phyloP scores from a whole-genome alignment of 1,140 invertebrate species.

The Atta colombica region DNA sequence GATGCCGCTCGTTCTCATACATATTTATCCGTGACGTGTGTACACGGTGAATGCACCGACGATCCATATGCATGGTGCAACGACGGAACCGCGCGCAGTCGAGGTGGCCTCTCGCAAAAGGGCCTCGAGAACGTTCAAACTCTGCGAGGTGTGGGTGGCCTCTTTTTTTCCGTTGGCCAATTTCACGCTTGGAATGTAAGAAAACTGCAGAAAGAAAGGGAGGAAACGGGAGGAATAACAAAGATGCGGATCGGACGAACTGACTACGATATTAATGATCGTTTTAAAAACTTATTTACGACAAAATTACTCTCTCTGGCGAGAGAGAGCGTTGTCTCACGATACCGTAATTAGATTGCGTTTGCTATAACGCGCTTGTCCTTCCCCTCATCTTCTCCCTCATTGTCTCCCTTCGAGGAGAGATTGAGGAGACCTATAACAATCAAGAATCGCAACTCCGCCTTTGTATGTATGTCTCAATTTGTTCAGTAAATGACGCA shows the following conservation, averaged over 20 bases:
- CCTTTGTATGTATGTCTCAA: constrained; percentile 48
- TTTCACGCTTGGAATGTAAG: constrained; percentile 50
- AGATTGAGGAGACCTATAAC: constrained; percentile 20
- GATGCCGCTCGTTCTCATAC: constrained; percentile 76
- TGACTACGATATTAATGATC: constrained; percentile 41
- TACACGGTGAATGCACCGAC: constrained; percentile 74
- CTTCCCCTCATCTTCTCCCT: background rate
- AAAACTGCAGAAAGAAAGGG: constrained; percentile 1
- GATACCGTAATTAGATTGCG: constrained; percentile 42
- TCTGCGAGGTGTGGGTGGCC: constrained; percentile 21
- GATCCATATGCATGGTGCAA: constrained; percentile 77
- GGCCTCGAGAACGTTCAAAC: constrained; percentile 31
- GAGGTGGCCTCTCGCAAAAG: constrained; percentile 70
- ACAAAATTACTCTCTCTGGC: constrained; percentile 17
- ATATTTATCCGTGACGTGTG: constrained; percentile 78
- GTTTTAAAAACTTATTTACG: constrained; percentile 42
- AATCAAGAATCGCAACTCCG: constrained; percentile 34
- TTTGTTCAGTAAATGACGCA: constrained; percentile 17
- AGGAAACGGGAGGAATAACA: background rate
- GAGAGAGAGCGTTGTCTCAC: constrained; percentile 25
- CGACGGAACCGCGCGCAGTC: constrained; percentile 72
- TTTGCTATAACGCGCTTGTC: background rate
- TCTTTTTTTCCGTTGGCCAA: constrained; percentile 35
- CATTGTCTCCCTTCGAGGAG: constrained; percentile 38
- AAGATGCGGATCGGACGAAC: background rate